phyloP scores from a whole-genome alignment of 1,140 invertebrate genomes.

The Atopsyche davidsoni region DNA sequence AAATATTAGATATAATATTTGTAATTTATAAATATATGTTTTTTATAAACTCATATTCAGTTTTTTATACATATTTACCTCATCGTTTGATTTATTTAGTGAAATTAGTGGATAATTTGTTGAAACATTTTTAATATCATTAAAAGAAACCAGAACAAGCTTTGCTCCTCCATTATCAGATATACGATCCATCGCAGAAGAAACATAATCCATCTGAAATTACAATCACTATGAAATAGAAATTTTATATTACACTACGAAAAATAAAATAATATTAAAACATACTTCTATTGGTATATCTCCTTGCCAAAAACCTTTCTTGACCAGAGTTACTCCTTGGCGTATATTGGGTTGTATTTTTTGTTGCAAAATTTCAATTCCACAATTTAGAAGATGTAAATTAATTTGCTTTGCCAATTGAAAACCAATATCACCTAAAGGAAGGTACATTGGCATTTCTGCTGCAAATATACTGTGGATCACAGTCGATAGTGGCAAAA shows the following conservation, averaged over 20 bases:
- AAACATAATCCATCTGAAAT: background rate
- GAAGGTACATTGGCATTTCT: conserved; percentile 10
- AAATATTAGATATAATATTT: background rate
- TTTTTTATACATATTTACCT: too few species aligned
- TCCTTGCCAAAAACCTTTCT: too few species aligned
- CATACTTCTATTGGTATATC: too few species aligned
- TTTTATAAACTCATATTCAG: too few species aligned
- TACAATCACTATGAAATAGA: background rate
- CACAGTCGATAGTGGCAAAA: conserved; percentile 12
- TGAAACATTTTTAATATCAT: conserved; percentile 3
- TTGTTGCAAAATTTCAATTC: conserved; percentile 7
- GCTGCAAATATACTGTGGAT: background rate
- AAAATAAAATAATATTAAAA: background rate
- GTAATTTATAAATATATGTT: background rate
- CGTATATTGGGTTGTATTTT: background rate
- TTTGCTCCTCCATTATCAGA: conserved; percentile 8
- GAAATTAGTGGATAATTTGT: conserved; percentile 12
- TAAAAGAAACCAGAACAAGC: conserved; percentile 10
- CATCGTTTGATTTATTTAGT: conserved; percentile 9
- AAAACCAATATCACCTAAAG: conserved; percentile 15
- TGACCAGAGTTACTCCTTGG: too few species aligned
- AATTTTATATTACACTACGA: background rate
- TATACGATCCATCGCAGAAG: background rate
- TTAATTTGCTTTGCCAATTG: conserved; percentile 11
- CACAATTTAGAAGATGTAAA: conserved; percentile 6